phyloP scores from a whole-genome alignment of 2,888 invertebrate species.

The Diogma glabrata region DNA sequence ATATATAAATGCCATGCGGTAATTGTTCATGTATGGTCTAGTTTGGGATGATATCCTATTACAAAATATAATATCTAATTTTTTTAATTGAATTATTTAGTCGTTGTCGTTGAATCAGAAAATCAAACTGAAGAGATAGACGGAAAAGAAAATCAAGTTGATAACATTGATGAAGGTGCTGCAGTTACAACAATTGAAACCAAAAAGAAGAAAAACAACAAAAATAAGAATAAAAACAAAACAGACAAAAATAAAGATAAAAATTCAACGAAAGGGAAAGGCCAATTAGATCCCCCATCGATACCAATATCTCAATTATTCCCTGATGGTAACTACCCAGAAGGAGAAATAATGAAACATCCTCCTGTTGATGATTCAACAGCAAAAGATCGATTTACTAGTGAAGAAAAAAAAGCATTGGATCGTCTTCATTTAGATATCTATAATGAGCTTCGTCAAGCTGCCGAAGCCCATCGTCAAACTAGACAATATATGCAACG shows the following conservation, averaged over 20 bases:
- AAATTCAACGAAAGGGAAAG: constrained; percentile 40
- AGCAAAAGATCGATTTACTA: constrained; percentile 74
- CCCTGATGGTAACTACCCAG: constrained; percentile 73
- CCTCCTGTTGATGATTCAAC: constrained; percentile 64
- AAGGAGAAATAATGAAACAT: constrained; percentile 84
- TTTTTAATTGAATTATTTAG: neutral
- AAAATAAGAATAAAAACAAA: constrained; percentile 44
- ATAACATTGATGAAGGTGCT: constrained; percentile 23
- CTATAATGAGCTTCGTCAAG: constrained; percentile 88
- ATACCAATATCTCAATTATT: constrained; percentile 76
- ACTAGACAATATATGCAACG: constrained; percentile 59
- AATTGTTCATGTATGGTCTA: neutral
- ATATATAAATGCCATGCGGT: neutral
- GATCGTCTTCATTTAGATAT: constrained; percentile 86
- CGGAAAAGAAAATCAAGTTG: constrained; percentile 34
- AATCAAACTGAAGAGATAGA: constrained; percentile 27
- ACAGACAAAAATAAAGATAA: constrained; percentile 54
- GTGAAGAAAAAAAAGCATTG: constrained; percentile 78
- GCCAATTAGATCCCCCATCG: constrained; percentile 76
- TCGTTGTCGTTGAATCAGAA: neutral
- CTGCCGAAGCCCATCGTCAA: constrained; percentile 96
- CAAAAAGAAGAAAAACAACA: constrained; percentile 17
- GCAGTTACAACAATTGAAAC: constrained; percentile 14
- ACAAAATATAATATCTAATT: too few relatives aligned
- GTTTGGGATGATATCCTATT: neutral